These are phyloP conservation scores for Harmothoe impar DNA, from an alignment of 2,888 invertebrate genomes.

Conservation along the genomic window DNA sequence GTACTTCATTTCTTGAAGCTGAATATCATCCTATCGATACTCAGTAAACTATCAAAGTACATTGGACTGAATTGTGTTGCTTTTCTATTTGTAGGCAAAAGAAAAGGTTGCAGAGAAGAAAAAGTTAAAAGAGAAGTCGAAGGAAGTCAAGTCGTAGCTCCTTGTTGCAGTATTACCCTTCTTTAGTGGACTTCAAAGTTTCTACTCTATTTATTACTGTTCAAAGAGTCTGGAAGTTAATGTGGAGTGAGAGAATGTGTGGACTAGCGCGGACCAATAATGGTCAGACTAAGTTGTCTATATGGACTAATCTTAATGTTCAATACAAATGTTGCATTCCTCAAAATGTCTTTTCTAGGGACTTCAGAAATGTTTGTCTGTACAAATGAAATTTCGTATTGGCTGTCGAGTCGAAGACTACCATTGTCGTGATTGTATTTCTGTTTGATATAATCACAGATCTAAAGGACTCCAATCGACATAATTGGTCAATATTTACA, in stretches of 20 bases:
- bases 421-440: no score
- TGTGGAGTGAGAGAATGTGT: background rate
- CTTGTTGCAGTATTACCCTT: background rate
- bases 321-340: background rate
- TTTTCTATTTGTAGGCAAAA: constrained; percentile 62
- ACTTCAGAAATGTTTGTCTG: background rate
- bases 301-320: background rate
- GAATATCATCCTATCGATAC: no score
- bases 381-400: background rate
- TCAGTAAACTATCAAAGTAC: no score
- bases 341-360: background rate
- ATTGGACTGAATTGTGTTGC: no score
- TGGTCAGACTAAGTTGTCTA: background rate
- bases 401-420: no score
- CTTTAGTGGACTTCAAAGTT: background rate
- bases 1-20: no score
- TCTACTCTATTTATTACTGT: constrained; percentile 17
- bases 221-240: constrained; percentile 2
- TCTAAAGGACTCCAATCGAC: no score
- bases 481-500: no score
- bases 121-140: constrained; percentile 49
- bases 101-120: constrained; percentile 65
- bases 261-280: background rate
- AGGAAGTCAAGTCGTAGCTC: constrained; percentile 5
- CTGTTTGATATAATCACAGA: no score